A percentile compares a stretch with the other conserved stretches of the same genome.
phyloP scores from a whole-genome alignment of 2,888 invertebrate species.

The Entomobrya proxima region DNA sequence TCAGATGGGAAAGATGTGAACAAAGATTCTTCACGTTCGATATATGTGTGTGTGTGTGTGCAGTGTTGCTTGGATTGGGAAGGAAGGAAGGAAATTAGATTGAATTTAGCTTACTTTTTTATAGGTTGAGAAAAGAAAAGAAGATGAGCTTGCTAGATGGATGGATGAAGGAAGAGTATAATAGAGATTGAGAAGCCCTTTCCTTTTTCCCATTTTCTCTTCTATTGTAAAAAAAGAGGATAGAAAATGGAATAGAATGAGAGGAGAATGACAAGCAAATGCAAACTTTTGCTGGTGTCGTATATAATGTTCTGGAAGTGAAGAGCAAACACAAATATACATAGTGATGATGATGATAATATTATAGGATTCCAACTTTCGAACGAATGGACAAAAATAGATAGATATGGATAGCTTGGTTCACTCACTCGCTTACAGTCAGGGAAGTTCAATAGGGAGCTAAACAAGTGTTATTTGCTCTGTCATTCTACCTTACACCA shows the following conservation, averaged over 20 bases:
- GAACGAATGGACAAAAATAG: slow-evolving; percentile 37
- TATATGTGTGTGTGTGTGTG: no score
- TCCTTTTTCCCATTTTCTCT: slow-evolving; percentile 65
- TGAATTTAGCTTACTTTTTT: slow-evolving; percentile 64
- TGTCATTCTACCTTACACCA: slow-evolving; percentile 73
- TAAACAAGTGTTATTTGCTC: slow-evolving; percentile 75
- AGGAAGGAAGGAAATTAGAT: slow-evolving; percentile 68
- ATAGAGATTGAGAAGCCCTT: slow-evolving; percentile 64
- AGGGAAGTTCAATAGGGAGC: slow-evolving; percentile 72
- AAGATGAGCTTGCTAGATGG: slow-evolving; percentile 57
- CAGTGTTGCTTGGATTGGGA: background rate
- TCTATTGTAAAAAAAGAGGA: slow-evolving; percentile 54
- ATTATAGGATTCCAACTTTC: slow-evolving; percentile 23
- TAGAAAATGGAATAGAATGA: slow-evolving; percentile 55
- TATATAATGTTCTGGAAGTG: slow-evolving; percentile 18
- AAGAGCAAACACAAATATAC: slow-evolving; percentile 49
- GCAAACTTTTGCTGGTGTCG: slow-evolving; percentile 51
- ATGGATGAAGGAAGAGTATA: slow-evolving; percentile 59
- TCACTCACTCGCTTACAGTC: slow-evolving; percentile 29
- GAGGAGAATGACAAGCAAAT: slow-evolving; percentile 49
- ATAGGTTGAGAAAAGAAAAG: slow-evolving; percentile 62
- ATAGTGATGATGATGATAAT: slow-evolving; percentile 19
- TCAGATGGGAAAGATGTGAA: background rate
- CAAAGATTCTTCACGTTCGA: background rate
- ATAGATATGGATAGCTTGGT: slow-evolving; percentile 38